Base-by-base conservation (phyloP, 23 tunicate genomes). In the Ascidia mentula region DNA sequence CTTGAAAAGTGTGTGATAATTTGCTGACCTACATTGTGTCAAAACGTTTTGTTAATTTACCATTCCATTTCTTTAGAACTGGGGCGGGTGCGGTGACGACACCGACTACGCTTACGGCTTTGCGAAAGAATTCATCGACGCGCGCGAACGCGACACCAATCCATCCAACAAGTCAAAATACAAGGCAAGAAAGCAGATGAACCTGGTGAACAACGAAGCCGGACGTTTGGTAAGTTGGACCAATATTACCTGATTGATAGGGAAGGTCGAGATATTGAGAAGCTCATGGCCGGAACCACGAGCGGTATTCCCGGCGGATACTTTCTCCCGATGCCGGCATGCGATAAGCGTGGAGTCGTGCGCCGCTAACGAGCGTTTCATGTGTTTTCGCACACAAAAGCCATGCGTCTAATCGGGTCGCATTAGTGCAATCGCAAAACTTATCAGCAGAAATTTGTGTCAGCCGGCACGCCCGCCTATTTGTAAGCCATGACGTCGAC, bases 21-120 rank as follows among this genome's bases (percentile, higher is more conserved):
- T n/a, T n/a, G n/a, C n/a, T n/a, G n/a, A n/a, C n/a, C n/a, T n/a
- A n/a, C n/a, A n/a, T n/a, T n/a, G n/a, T n/a, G n/a, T n/a, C n/a
- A n/a, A n/a, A n/a, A n/a, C n/a, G n/a, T n/a, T n/a, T n/a, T n/a
- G n/a, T n/a, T n/a, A n/a, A n/a, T n/a, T n/a, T n/a, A n/a, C n/a
- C n/a, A n/a, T n/a, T n/a, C n/a, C n/a, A n/a, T n/a, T 53, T 26
- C 37, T 83, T 36, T 60, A 93, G 98, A 46, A 73, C 18, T 96
- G 99, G 99, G 95, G 89, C n/a, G 96, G 94, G 18, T 95, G 99
- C 46, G 96, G 99, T 8, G 99, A 95, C 40, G 81, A 95, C 74
- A 96, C 92, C 34, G 87, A 84, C 9, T 96, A 88, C 82, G 99
- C 95, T 20, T 87, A 88, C 83, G 93, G 93, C 34, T 96, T 96